These are phyloP conservation scores for Hemiprocne comata DNA, from an alignment of 2,113 vertebrate species.

Conservation along the genomic window DNA sequence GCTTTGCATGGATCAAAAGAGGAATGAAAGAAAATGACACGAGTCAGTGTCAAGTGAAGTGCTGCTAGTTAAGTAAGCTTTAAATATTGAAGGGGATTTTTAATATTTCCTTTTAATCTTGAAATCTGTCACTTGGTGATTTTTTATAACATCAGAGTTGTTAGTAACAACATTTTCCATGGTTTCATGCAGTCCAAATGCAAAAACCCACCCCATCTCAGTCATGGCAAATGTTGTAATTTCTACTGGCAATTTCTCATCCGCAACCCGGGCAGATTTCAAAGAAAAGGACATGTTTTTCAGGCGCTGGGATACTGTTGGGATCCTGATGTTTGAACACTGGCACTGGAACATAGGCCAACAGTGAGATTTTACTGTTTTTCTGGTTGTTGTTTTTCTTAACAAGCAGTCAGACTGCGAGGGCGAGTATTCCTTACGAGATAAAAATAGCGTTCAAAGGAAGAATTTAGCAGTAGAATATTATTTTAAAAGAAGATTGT, in stretches of 20 bases:
- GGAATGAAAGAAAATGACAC: slow-evolving; percentile 79
- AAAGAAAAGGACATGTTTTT: slow-evolving; percentile 49
- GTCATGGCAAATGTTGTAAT: slow-evolving; percentile 50
- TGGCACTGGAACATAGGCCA: slow-evolving; percentile 31
- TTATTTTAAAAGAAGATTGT: slow-evolving; percentile 58
- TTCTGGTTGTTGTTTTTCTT: slow-evolving; percentile 24
- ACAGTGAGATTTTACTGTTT: slow-evolving; percentile 52
- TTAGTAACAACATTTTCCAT: slow-evolving; percentile 73
- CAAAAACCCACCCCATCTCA: slow-evolving; percentile 46
- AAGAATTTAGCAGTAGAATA: slow-evolving; percentile 43
- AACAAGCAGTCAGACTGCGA: slow-evolving; percentile 43
- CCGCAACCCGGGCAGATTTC: slow-evolving; percentile 11
- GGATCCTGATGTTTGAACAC: slow-evolving; percentile 57
- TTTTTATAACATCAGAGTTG: slow-evolving; percentile 60
- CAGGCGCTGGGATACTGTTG: slow-evolving; percentile 21
- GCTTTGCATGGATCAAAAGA: slow-evolving; percentile 83
- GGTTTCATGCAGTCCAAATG: slow-evolving; percentile 56
- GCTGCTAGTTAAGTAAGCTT: slow-evolving; percentile 81
- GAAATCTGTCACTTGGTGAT: slow-evolving; percentile 75
- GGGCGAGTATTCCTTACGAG: slow-evolving; percentile 25
- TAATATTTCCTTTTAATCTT: slow-evolving; percentile 87
- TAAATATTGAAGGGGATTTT: slow-evolving; percentile 84
- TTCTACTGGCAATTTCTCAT: slow-evolving; percentile 52
- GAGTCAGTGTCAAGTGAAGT: slow-evolving; percentile 77
- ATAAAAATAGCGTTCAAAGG: slow-evolving; percentile 47